Conservation (phyloP, 2,797 vertebrate species). For the Cossypha niveicapilla region DNA sequence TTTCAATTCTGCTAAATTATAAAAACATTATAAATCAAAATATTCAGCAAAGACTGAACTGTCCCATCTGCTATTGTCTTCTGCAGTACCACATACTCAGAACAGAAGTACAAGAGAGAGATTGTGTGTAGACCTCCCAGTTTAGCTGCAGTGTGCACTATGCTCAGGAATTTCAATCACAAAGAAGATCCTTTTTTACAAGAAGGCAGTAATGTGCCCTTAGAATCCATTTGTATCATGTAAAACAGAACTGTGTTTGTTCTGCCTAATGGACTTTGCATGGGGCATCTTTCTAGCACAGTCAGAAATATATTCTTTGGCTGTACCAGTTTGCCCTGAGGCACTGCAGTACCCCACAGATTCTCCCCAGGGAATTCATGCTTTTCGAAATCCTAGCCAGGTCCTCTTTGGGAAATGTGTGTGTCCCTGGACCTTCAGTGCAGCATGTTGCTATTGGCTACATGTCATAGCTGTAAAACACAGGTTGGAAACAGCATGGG, state of each 20-base stretch:
- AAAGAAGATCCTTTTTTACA: slow-evolving; percentile 66
- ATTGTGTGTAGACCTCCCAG: slow-evolving; percentile 67
- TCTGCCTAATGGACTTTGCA: slow-evolving; percentile 44
- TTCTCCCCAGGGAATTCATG: not conserved
- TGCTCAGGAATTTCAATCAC: slow-evolving; percentile 63
- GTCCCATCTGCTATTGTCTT: slow-evolving; percentile 29
- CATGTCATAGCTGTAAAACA: not conserved
- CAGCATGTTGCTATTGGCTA: not conserved
- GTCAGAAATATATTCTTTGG: slow-evolving; percentile 52
- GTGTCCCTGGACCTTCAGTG: not conserved
- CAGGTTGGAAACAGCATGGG: not conserved
- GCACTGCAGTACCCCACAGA: not conserved
- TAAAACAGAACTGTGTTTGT: slow-evolving; percentile 55
- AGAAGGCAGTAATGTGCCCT: slow-evolving; percentile 9
- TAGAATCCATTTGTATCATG: not conserved
- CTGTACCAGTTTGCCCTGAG: slow-evolving; percentile 12
- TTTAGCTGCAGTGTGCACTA: slow-evolving; percentile 54
- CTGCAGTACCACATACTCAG: not conserved
- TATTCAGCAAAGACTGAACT: not conserved
- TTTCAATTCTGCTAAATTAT: not conserved
- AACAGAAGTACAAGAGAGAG: slow-evolving; percentile 24
- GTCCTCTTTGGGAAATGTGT: not conserved
- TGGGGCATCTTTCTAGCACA: slow-evolving; percentile 30
- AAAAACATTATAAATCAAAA: not conserved
- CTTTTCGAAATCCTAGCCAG: not conserved